Percentiles rank a stretch among this genome's conserved stretches.
Conservation (phyloP, 1,140 invertebrate genomes). For the Prorops nasuta region DNA sequence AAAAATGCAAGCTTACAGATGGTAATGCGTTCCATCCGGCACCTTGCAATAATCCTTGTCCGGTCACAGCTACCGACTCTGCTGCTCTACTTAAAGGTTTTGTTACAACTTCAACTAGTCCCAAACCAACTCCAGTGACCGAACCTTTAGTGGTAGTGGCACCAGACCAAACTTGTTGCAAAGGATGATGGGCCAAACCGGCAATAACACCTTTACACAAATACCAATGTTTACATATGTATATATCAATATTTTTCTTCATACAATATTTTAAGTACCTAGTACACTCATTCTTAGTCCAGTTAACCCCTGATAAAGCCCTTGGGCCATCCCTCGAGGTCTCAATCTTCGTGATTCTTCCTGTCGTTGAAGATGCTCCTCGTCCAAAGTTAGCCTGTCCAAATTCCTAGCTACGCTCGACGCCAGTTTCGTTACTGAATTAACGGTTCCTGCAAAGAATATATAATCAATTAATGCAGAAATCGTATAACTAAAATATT, state of each 20-base stretch:
- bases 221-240: too few species aligned
- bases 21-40: conserved; percentile 74
- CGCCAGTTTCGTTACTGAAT: conserved; percentile 88
- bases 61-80: conserved; percentile 86
- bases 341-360: conserved; percentile 73
- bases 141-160: conserved; percentile 68
- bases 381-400: conserved; percentile 83
- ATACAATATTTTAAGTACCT: conserved; percentile 60
- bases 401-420: conserved; percentile 90
- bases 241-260: too few species aligned
- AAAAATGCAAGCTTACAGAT: conserved; percentile 35
- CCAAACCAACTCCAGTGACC: conserved; percentile 80
- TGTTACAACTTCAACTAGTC: conserved; percentile 77
- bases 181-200: conserved; percentile 88
- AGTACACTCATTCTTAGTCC: conserved; percentile 88
- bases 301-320: conserved; percentile 80
- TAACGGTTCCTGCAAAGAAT: conserved; percentile 68
- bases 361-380: conserved; percentile 75
- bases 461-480: too few species aligned
- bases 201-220: conserved; percentile 86
- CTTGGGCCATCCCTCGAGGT: conserved; percentile 77
- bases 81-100: conserved; percentile 92
- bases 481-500: too few species aligned
- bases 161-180: conserved; percentile 71
- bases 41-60: conserved; percentile 80